Evolutionary conservation across 2,113 vertebrate genomes (phyloP).

Genomic region (Sebastes fasciatus): DNA sequence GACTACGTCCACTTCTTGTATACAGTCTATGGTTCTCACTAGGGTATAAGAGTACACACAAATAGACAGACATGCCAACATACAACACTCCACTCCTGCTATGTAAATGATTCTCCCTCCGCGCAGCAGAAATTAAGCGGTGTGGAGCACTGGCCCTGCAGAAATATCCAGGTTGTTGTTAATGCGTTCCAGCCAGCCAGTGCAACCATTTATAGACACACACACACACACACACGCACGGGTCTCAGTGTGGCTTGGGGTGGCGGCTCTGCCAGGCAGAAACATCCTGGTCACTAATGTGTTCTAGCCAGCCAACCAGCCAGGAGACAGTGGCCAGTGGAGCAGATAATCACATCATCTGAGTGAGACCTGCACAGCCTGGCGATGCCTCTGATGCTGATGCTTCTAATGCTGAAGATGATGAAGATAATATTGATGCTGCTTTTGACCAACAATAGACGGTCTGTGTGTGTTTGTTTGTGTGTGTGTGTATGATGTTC

Average conservation of each 20-base stretch:
- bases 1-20: too few species aligned
- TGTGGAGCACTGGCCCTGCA: not conserved
- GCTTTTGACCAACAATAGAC: conserved; percentile 28
- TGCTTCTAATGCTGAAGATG: conserved; percentile 31
- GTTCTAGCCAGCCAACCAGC: conserved; percentile 71
- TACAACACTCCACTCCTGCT: not conserved
- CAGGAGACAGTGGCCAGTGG: conserved; percentile 78
- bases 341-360: conserved; percentile 81
- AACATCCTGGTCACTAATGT: conserved; percentile 84
- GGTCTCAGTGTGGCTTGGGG: conserved; percentile 25
- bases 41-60: not conserved
- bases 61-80: not conserved
- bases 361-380: conserved; percentile 71
- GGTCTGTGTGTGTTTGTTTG: not conserved
- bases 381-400: conserved; percentile 51
- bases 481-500: not conserved
- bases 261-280: conserved; percentile 77
- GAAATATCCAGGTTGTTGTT: conserved; percentile 28
- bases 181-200: conserved; percentile 34
- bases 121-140: not conserved
- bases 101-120: not conserved
- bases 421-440: conserved; percentile 47
- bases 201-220: conserved; percentile 35
- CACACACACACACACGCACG: conserved; percentile 12
- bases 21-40: not conserved